Conservation (phyloP, 1,140 invertebrate genomes). For the Homalodisca vitripennis region DNA sequence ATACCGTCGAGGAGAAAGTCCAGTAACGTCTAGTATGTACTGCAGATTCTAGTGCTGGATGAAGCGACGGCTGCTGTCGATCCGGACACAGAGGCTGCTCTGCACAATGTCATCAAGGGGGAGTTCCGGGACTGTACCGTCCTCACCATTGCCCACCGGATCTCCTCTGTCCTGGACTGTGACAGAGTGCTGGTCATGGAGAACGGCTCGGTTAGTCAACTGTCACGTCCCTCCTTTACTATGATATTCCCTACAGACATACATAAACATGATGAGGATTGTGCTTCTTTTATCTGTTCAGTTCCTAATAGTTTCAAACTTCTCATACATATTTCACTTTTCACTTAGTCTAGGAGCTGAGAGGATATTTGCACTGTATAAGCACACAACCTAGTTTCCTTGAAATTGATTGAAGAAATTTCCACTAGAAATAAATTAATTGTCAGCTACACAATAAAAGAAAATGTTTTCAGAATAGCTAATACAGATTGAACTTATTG, state of each 20-base stretch:
- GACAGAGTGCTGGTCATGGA: slow-evolving; percentile 64
- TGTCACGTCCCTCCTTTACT: no score
- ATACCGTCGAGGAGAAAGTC: no score
- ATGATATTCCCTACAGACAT: background rate
- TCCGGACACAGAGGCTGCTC: slow-evolving; percentile 49
- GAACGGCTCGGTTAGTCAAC: slow-evolving; percentile 44
- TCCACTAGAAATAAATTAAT: no score
- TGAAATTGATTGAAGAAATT: no score
- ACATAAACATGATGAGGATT: background rate
- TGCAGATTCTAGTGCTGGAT: slow-evolving; percentile 61
- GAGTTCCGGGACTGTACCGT: slow-evolving; percentile 56
- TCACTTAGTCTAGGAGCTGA: no score
- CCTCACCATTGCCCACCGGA: slow-evolving; percentile 62
- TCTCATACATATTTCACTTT: no score
- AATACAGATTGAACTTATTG: no score
- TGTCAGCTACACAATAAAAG: no score
- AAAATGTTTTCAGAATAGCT: no score
- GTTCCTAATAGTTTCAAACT: background rate
- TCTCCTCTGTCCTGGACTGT: slow-evolving; percentile 57
- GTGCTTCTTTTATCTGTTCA: slow-evolving; percentile 11
- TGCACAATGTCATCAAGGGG: slow-evolving; percentile 49
- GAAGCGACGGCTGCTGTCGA: slow-evolving; percentile 68
- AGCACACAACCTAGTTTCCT: no score
- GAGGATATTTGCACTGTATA: no score
- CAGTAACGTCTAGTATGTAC: no score